These are phyloP conservation scores for Dolichoris vasculosae DNA, from an alignment of 1,140 invertebrate genomes.

Conservation along the genomic window DNA sequence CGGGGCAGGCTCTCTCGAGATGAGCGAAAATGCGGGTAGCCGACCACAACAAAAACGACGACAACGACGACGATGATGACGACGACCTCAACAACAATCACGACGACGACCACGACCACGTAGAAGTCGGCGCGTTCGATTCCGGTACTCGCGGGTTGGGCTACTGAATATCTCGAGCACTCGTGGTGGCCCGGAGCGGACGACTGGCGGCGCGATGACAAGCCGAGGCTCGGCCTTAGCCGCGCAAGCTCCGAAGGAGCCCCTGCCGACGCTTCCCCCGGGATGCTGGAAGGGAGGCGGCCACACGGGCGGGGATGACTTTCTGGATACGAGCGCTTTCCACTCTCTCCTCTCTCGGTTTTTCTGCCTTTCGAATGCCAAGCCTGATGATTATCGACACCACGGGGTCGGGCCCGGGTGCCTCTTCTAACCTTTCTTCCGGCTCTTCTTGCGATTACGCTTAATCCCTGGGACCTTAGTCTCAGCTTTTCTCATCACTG, in stretches of 20 bases:
- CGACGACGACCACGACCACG: not conserved
- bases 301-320: not conserved
- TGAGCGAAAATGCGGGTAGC: not conserved
- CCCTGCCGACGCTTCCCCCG: not conserved
- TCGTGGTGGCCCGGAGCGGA: not conserved
- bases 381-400: too few species aligned
- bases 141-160: too few species aligned
- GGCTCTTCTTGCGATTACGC: too few species aligned
- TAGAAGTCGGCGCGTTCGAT: too few species aligned
- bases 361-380: too few species aligned
- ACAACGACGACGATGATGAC: not conserved
- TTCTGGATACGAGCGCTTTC: not conserved
- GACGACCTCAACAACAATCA: too few species aligned
- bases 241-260: conserved; percentile 8
- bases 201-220: not conserved
- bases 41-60: too few species aligned
- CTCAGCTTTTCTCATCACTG: too few species aligned
- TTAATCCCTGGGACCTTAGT: too few species aligned
- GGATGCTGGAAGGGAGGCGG: not conserved
- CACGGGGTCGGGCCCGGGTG: too few species aligned
- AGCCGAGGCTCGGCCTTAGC: not conserved
- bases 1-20: not conserved
- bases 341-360: too few species aligned
- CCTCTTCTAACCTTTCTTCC: too few species aligned
- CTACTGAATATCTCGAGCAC: not conserved